Percentiles rank a stretch among this genome's conserved stretches.
Conservation (phyloP, 2,888 invertebrate genomes). For the Ctena decussata region DNA sequence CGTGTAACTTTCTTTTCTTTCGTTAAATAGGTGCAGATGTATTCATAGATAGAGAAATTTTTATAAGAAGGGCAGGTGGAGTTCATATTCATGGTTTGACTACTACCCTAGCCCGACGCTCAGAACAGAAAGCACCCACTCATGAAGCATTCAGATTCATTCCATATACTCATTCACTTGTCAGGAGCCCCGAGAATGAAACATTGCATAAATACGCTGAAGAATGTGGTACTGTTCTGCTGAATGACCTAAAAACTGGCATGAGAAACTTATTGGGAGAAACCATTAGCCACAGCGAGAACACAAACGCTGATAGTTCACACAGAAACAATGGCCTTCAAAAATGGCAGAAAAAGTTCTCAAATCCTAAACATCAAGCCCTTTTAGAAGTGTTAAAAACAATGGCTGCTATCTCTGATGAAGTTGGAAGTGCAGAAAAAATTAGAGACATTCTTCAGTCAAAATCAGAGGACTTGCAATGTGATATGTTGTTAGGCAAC, state of each 20-base stretch:
- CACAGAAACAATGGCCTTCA: too few relatives aligned
- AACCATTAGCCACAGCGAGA: too few relatives aligned
- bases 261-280: neutral
- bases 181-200: neutral
- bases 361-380: constrained; percentile 20
- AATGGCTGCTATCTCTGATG: neutral
- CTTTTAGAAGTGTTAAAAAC: constrained; percentile 8
- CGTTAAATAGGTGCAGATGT: too few relatives aligned
- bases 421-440: neutral
- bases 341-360: neutral
- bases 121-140: too few relatives aligned
- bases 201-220: neutral
- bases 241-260: constrained; percentile 21
- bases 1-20: too few relatives aligned
- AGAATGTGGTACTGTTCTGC: neutral
- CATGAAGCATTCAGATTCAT: neutral
- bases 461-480: neutral
- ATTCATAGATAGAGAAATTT: too few relatives aligned
- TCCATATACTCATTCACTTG: neutral
- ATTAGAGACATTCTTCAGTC: neutral
- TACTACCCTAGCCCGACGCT: too few relatives aligned
- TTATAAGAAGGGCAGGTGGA: too few relatives aligned
- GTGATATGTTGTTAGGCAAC: constrained; percentile 38
- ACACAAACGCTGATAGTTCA: too few relatives aligned
- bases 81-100: too few relatives aligned